Base-by-base conservation (phyloP, 2,113 vertebrate genomes). In the Harpagus bidentatus region DNA sequence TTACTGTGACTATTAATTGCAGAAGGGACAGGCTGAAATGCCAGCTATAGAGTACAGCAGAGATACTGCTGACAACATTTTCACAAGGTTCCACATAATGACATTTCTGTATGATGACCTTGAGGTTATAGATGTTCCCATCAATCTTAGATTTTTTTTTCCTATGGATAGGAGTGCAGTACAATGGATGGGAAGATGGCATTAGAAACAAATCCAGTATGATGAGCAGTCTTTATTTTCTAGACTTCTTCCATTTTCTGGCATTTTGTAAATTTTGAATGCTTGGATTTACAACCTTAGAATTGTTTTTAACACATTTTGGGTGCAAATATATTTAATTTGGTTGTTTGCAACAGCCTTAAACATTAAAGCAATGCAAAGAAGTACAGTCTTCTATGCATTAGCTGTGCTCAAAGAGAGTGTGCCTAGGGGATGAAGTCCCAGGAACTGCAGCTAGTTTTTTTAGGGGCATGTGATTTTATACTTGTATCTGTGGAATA, bases 91-190 rank as follows among this genome's bases (percentile, higher is more conserved):
- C 47, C 72, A 52, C 82, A 56, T 74, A 93, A 95, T 76, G 77
- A 61, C 72, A 89, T 82, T 97, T 83, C 90, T 93, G 47, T 72
- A 16, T 32, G 53, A 74, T 91, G 87, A 95, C 62, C 87, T 81
- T 78, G 86, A 90, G 76, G 84, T 85, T 94, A 53, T 65, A 62
- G 42, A 90, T 73, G 48, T 38, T 90, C 90, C 63, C 93, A 93
- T 95, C 90, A 95, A 96, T 92, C 82, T 74, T 34, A 67, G 58
- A 61, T 82, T 82, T n/a, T 40, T 61, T 43, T 76, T 74, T 83
- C 80, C 78, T 4, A 40, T 81, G 86, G 50, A 3, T 81, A 31
- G 53, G 53, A 88, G 50, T n/a, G 21, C 28, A 67, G 50, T n/a
- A 70, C 74, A 94, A 67, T 65, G 62, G 78, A 31, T 82, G 40